These are phyloP conservation scores for Drosophila cracens DNA, from an alignment of 2,888 invertebrate species.

Conservation along the genomic window DNA sequence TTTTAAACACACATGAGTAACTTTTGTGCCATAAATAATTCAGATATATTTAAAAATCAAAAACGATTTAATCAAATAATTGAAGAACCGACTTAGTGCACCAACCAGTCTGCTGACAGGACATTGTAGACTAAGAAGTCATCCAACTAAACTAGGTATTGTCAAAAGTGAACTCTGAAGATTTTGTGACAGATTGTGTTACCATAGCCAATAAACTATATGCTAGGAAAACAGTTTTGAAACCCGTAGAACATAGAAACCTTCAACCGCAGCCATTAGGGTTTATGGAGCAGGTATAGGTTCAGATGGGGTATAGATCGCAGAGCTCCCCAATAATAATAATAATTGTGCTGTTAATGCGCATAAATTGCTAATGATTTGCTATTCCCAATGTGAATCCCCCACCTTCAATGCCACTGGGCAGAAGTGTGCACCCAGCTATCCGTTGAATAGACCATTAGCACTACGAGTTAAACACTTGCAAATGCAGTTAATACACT, in stretches of 20 bases:
- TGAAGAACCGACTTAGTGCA: neutral
- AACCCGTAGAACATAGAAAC: neutral
- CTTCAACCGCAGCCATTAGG: neutral
- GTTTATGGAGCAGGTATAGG: neutral
- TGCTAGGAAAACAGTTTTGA: neutral
- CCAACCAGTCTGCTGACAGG: neutral
- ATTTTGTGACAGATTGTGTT: no score
- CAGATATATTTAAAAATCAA: neutral
- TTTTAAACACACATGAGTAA: neutral
- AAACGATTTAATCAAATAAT: neutral
- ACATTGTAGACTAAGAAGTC: neutral
- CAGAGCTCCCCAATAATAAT: neutral
- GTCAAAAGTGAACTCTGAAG: neutral
- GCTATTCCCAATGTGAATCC: slow-evolving; percentile 2
- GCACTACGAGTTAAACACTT: slow-evolving; percentile 16
- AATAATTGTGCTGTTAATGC: neutral
- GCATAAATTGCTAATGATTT: neutral
- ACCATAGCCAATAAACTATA: accelerated
- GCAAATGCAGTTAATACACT: slow-evolving; percentile 21
- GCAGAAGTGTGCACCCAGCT: slow-evolving; percentile 3
- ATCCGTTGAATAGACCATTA: slow-evolving; percentile 1
- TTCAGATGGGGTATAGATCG: neutral
- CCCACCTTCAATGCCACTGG: slow-evolving; percentile 19
- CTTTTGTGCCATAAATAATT: neutral
- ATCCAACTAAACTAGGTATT: neutral